A percentile compares a stretch with the other conserved stretches of the same genome.
Conservation (phyloP, 92 coral and sea anemone species). For the Umimayanthus chanpuru region DNA sequence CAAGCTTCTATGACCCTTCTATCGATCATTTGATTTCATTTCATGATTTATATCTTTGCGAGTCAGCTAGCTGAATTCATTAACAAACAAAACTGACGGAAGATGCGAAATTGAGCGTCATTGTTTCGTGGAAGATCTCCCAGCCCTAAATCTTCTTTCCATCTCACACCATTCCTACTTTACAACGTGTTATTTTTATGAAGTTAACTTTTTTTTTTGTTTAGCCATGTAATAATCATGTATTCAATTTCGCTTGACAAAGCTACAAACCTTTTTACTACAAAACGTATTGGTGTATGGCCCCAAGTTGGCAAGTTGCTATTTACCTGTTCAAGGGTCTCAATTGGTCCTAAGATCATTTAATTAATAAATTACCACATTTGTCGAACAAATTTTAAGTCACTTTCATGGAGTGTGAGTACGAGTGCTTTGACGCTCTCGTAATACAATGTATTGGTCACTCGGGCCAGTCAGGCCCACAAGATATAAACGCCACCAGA, state of each 20-base stretch:
- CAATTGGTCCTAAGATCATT: background rate
- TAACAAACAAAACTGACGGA: background rate
- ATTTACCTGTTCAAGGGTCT: conserved; percentile 1
- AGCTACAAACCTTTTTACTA: background rate
- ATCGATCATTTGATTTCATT: background rate
- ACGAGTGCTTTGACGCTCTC: too few species aligned
- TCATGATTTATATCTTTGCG: background rate
- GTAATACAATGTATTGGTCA: too few species aligned
- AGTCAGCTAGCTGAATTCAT: background rate
- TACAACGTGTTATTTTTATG: background rate
- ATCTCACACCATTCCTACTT: background rate
- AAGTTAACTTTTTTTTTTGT: background rate
- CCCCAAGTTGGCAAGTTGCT: conserved; percentile 15
- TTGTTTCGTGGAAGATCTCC: background rate
- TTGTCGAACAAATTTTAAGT: background rate
- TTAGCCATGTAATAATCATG: background rate
- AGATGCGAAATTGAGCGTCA: background rate
- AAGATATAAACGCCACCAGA: background rate
- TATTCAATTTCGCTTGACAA: background rate
- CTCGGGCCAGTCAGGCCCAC: background rate
- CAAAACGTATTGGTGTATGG: too few species aligned
- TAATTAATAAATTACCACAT: background rate
- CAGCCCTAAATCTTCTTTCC: background rate
- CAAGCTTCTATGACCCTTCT: background rate
- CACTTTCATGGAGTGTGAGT: background rate